Conservation (phyloP, 2,888 invertebrate species). For the Buathra laborator region DNA sequence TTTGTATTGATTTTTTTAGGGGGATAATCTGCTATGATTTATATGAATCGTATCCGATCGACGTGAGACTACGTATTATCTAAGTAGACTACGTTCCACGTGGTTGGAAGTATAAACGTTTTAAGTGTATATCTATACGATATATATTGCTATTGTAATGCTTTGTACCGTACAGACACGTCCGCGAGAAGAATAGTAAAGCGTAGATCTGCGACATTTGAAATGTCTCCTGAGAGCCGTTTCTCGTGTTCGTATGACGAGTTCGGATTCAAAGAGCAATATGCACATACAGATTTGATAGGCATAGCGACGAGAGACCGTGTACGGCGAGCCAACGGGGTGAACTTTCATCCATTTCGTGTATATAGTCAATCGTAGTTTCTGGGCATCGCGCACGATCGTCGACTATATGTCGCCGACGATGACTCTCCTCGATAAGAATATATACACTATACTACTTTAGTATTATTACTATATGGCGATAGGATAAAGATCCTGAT, state of each 20-base stretch:
- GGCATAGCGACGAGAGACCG: constrained; percentile 4
- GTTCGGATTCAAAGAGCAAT: not conserved
- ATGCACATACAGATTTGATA: not conserved
- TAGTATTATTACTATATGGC: constrained; percentile 14
- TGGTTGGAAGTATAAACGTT: not conserved
- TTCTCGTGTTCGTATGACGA: constrained; percentile 31
- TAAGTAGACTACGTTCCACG: not conserved
- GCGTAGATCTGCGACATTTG: constrained; percentile 1
- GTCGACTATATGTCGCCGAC: constrained; percentile 47
- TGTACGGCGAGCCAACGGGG: not conserved
- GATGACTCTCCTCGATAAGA: constrained; percentile 56
- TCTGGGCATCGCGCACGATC: constrained; percentile 54
- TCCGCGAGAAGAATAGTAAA: not conserved
- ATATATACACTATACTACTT: constrained; percentile 38
- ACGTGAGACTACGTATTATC: not conserved
- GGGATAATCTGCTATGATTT: not conserved
- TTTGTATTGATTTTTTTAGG: not conserved
- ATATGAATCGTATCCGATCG: not conserved
- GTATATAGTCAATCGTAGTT: not conserved
- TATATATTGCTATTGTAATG: constrained; percentile 4
- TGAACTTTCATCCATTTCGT: constrained; percentile 51
- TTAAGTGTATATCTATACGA: not conserved
- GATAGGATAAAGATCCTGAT: constrained; percentile 33
- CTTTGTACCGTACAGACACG: not conserved
- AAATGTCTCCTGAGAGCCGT: not conserved